Evolutionary conservation across 2,113 vertebrate species (phyloP).

Genomic region (Probosciger aterrimus): DNA sequence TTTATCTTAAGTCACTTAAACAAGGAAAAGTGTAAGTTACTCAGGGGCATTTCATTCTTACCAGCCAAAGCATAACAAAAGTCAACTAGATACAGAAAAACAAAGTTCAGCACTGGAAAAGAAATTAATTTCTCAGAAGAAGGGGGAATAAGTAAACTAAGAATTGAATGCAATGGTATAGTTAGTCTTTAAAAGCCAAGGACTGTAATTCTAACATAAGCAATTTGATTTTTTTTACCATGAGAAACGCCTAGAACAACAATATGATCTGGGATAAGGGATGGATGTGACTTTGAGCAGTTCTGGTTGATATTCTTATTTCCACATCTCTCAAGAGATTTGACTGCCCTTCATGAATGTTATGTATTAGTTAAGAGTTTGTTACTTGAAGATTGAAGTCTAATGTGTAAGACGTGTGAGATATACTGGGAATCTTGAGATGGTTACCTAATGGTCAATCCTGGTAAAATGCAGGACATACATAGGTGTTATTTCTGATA

Average conservation of each 20-base stretch:
- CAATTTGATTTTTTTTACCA: not conserved
- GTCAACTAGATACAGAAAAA: not conserved
- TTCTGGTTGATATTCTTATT: not conserved
- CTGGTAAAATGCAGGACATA: not conserved
- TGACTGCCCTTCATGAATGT: not conserved
- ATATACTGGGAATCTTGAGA: not conserved
- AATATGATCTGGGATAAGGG: not conserved
- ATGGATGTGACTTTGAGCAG: not conserved
- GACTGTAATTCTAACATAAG: not conserved
- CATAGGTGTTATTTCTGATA: not conserved
- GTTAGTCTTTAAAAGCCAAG: not conserved
- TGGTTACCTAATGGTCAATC: not conserved
- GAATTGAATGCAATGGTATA: not conserved
- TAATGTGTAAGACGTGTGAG: rapidly evolving
- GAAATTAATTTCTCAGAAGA: not conserved
- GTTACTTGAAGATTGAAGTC: not conserved
- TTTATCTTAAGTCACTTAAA: not conserved
- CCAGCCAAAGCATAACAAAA: not conserved
- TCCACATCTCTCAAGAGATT: not conserved
- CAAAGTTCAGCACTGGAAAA: not conserved
- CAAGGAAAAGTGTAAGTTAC: not conserved
- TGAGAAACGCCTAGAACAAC: not conserved
- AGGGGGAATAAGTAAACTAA: not conserved
- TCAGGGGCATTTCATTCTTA: not conserved
- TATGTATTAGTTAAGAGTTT: not conserved